Base-by-base conservation (phyloP, 2,888 invertebrate genomes). In the Subacronicta megacephala region DNA sequence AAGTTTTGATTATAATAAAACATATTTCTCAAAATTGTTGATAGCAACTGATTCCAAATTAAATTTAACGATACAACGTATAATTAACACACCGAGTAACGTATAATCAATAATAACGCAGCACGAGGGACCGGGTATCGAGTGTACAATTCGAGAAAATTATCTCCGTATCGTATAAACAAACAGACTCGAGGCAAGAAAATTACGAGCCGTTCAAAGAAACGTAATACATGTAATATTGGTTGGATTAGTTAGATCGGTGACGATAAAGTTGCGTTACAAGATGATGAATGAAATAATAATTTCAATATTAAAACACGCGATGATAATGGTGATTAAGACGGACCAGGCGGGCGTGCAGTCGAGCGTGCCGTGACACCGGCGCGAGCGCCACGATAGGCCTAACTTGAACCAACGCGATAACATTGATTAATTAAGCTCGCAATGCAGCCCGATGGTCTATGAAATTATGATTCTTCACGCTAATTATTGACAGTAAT, bases 181-280 rank as follows among this genome's bases (percentile, higher is more conserved):
- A 92, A 92, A 92, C 86, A 90, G 70, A 87, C 78, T 81, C 72
- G 74, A 77, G 76, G 76, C 81, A 82, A 82, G 80, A 82, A 88
- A 89, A 89, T 90, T 86, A 90, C 83, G 84, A 88, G 77, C 85
- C 88, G 86, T 83, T 87, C 86, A 81, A 83, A 83, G 89, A 85
- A 92, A 91, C 88, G 83, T 90, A 90, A 93, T 90, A 91, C 84
- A 85, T 87, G 87, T 90, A 90, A 91, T 92, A 91, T 91, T 90
- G 84, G 84, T 87, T 83, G 85, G 85, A 90, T 90, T 88, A 85
- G 85, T 89, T 87, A 89, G 85, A 89, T 88, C 74, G 79, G 86
- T 83, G 89, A 89, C 88, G 91, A 92, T 93, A 90, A 90, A 89
- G 77, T 83, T 43, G 58, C 57, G 57, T 59, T 75, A 85, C 79